Evolutionary conservation across 2,797 vertebrate genomes (phyloP).

Genomic region (Hypotaenidia philippensis): DNA sequence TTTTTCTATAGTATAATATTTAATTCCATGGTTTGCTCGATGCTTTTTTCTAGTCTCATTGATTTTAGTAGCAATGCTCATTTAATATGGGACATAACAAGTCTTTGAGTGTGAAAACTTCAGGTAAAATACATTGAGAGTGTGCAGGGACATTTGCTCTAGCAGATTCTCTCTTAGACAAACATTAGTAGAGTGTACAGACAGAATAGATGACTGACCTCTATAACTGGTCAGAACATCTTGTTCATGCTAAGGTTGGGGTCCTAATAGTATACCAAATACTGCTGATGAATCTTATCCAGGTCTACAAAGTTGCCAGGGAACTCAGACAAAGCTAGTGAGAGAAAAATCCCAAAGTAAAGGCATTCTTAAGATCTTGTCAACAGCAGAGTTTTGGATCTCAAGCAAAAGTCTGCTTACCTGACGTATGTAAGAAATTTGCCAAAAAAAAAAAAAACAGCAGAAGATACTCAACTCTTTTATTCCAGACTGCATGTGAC

Average conservation of each 20-base stretch:
- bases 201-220: not conserved
- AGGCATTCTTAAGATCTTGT: not conserved
- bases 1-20: not conserved
- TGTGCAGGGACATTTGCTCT: not conserved
- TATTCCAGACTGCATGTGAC: not conserved
- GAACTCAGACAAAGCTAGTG: not conserved
- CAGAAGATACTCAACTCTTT: not conserved
- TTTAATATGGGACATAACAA: not conserved
- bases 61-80: not conserved
- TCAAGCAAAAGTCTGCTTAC: not conserved
- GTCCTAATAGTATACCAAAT: not conserved
- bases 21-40: not conserved
- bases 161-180: not conserved
- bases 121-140: not conserved
- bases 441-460: not conserved
- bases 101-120: not conserved
- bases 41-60: not conserved
- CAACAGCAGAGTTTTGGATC: not conserved
- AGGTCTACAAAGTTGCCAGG: not conserved
- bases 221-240: rapidly evolving
- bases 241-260: not conserved
- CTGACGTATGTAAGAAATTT: not conserved
- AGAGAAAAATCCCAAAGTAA: not conserved
- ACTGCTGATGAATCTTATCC: not conserved
- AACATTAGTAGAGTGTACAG: not conserved